Conservation (phyloP, 2,797 vertebrate species). For the Acanthurus leucopareius region DNA sequence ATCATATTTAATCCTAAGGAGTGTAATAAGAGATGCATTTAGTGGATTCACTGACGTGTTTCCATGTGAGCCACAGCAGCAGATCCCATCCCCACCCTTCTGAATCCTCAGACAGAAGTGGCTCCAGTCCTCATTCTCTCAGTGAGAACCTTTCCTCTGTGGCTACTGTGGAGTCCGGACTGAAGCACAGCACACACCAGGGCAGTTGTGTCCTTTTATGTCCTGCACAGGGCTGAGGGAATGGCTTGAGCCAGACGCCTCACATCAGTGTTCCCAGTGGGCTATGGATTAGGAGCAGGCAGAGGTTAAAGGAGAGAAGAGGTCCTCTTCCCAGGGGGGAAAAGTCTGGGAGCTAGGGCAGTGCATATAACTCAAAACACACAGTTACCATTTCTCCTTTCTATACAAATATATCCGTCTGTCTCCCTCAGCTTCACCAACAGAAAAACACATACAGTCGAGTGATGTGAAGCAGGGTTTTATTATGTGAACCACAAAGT, state of each 20-base stretch:
- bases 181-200: slow-evolving; percentile 71
- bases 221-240: slow-evolving; percentile 72
- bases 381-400: slow-evolving; percentile 71
- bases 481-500: slow-evolving; percentile 78
- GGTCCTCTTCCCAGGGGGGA: slow-evolving; percentile 81
- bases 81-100: slow-evolving; percentile 72
- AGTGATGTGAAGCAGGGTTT: slow-evolving; percentile 72
- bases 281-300: slow-evolving; percentile 78
- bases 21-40: slow-evolving; percentile 74
- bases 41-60: slow-evolving; percentile 69
- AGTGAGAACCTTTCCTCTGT: slow-evolving; percentile 78
- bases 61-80: slow-evolving; percentile 68
- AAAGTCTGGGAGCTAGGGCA: slow-evolving; percentile 71
- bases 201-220: slow-evolving; percentile 82
- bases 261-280: slow-evolving; percentile 80
- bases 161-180: slow-evolving; percentile 78
- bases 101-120: slow-evolving; percentile 69
- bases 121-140: slow-evolving; percentile 61
- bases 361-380: slow-evolving; percentile 76
- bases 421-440: slow-evolving; percentile 57
- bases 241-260: slow-evolving; percentile 76
- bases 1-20: slow-evolving; percentile 73
- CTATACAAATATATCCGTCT: slow-evolving; percentile 70
- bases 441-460: slow-evolving; percentile 65
- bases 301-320: slow-evolving; percentile 80